Base-by-base conservation (phyloP, 2,797 vertebrate genomes). In the Columba guinea region DNA sequence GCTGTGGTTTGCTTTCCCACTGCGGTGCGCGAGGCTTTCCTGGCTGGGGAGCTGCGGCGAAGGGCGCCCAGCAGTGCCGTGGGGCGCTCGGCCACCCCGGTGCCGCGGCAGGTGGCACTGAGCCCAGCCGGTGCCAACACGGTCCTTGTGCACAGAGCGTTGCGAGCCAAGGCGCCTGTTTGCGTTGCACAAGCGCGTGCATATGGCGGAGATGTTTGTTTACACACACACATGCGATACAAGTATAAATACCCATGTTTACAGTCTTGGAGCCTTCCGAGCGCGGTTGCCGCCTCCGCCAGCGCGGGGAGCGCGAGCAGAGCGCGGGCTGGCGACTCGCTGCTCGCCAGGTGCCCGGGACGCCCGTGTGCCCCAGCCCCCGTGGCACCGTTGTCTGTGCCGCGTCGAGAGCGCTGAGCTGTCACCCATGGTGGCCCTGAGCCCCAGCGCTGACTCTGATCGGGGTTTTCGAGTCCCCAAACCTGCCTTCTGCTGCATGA, bases 201-300 rank as follows among this genome's bases (percentile, higher is more conserved):
- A 96, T 96, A 96, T 95, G 96, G 95, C 7, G 3, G 69, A 77
- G 56, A 21, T 74, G 90, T 93, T 96, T 96, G 95, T 96, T 96
- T 94, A 94, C 83, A 52, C 49, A 63, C 89, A 89, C 80, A 32
- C 90, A 73, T 20, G 93, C 88, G 88, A 39, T 81, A 20, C 10
- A 64, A 85, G 62, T 19, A 48, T 96, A 95, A 96, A 96, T 69
- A 94, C 94, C 58, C 68, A 48, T 91, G 93, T 89, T 94, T 93
- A 13, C 26, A 64, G 46, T 88, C 87, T 73, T 5, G 0, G n/a
- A 94, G 85, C 88, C 86, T 81, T 67, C 88, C 21, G 62, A 84
- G 77, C 2, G 69, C 7, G 37, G 64, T 16, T 86, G 39, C 63
- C n/a, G 16, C 17, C 68, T 74, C 30, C 28, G 2, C 67, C 22